A percentile compares a stretch with the other conserved stretches of the same genome.
Evolutionary conservation across 2,113 vertebrate genomes (phyloP).

Genomic region (Pterophyllum scalare): DNA sequence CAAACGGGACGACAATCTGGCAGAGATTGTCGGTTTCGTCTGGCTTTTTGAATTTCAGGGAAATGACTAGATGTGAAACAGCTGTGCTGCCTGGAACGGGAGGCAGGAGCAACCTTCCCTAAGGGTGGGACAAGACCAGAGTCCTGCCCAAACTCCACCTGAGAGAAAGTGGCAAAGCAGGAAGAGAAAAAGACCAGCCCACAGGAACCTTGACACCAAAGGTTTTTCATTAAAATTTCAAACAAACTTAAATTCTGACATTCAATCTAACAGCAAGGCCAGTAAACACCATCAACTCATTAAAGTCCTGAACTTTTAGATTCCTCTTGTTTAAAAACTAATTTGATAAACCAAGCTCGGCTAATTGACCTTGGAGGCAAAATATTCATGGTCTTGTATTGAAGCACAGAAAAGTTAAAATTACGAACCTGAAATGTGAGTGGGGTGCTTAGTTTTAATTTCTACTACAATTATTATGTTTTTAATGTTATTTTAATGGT

Average conservation of each 20-base stretch:
- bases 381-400: background rate
- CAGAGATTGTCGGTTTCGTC: background rate
- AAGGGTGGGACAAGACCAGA: background rate
- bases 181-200: background rate
- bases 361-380: background rate
- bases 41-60: background rate
- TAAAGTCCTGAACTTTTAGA: background rate
- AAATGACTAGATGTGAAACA: background rate
- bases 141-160: background rate
- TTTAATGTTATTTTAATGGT: background rate
- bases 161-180: background rate
- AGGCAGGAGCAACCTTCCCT: background rate
- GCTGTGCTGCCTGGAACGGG: too few species aligned
- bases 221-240: background rate
- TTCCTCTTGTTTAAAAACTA: background rate
- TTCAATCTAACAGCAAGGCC: background rate
- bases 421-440: background rate
- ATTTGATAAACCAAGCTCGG: background rate
- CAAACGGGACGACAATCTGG: background rate
- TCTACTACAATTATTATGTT: background rate
- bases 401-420: background rate
- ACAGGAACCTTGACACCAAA: background rate
- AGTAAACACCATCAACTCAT: background rate
- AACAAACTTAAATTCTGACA: background rate
- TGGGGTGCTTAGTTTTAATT: background rate